These are phyloP conservation scores for Tachina lurida DNA, from an alignment of 2,888 invertebrate genomes.

Conservation along the genomic window DNA sequence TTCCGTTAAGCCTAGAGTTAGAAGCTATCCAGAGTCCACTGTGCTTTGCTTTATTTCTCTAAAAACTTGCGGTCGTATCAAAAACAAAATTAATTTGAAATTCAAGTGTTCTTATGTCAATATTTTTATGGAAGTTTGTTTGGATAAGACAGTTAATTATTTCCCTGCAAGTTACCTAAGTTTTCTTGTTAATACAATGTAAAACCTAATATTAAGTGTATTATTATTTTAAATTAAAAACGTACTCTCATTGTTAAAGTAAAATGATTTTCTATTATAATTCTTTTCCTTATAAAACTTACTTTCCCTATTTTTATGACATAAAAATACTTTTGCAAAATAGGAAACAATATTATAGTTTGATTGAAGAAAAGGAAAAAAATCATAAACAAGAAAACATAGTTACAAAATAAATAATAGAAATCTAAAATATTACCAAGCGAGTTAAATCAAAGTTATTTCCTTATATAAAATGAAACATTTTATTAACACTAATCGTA, in stretches of 20 bases:
- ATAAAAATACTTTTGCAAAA: slow-evolving; percentile 45
- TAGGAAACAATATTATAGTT: slow-evolving; percentile 48
- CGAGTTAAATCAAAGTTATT: slow-evolving; percentile 42
- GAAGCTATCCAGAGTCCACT: too few relatives aligned
- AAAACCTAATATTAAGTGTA: background rate
- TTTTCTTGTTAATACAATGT: too few relatives aligned
- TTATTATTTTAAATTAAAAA: slow-evolving; percentile 33
- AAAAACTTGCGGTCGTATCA: too few relatives aligned
- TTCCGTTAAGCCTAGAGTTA: too few relatives aligned
- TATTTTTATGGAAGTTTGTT: too few relatives aligned
- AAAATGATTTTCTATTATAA: slow-evolving; percentile 2
- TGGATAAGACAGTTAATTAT: too few relatives aligned
- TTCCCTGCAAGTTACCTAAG: too few relatives aligned
- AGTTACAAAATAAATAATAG: slow-evolving; percentile 17
- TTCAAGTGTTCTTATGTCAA: too few relatives aligned
- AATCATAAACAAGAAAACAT: slow-evolving; percentile 6
- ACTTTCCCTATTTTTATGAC: slow-evolving; percentile 57
- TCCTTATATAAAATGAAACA: slow-evolving; percentile 52
- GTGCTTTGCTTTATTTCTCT: too few relatives aligned
- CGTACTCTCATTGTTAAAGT: slow-evolving; percentile 16
- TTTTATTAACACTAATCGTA: slow-evolving; percentile 10
- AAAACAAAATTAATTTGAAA: too few relatives aligned
- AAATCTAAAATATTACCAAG: background rate
- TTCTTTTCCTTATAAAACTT: slow-evolving; percentile 21
- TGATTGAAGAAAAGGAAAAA: background rate